A percentile compares a stretch with the other conserved stretches of the same genome.
phyloP scores from a whole-genome alignment of 2,888 invertebrate genomes.

The Homarus gammarus region DNA sequence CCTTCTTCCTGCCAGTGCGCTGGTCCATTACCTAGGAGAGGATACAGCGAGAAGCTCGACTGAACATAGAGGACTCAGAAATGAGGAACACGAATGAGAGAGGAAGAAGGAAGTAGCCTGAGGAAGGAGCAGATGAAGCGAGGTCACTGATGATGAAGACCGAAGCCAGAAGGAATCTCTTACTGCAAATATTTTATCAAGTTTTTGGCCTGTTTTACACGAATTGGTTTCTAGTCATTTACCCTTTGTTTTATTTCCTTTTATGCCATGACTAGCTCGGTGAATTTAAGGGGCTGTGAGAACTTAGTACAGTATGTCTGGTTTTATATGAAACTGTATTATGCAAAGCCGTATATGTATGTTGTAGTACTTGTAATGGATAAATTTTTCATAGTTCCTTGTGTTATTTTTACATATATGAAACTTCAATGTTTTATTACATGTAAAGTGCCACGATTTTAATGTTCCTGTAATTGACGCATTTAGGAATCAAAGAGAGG shows the following conservation, averaged over 20 bases:
- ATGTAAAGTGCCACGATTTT: slow-evolving; percentile 75
- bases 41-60: slow-evolving; percentile 73
- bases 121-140: slow-evolving; percentile 55
- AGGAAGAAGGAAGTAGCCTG: slow-evolving; percentile 67
- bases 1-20: slow-evolving; percentile 59
- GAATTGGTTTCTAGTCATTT: slow-evolving; percentile 75
- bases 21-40: slow-evolving; percentile 70
- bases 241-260: slow-evolving; percentile 72
- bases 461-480: slow-evolving; percentile 73
- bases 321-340: slow-evolving; percentile 74
- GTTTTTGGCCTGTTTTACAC: slow-evolving; percentile 64
- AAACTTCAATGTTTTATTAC: slow-evolving; percentile 73
- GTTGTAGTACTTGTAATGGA: slow-evolving; percentile 74
- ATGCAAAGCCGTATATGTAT: slow-evolving; percentile 74
- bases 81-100: slow-evolving; percentile 71
- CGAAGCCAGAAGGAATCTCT: slow-evolving; percentile 74
- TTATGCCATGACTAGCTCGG: slow-evolving; percentile 75
- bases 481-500: slow-evolving; percentile 75
- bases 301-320: slow-evolving; percentile 73
- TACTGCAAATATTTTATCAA: slow-evolving; percentile 71
- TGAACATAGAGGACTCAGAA: slow-evolving; percentile 66
- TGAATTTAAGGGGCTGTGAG: slow-evolving; percentile 75
- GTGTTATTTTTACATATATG: slow-evolving; percentile 75
- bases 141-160: slow-evolving; percentile 64
- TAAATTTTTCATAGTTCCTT: slow-evolving; percentile 74